A percentile compares a stretch with the other conserved stretches of the same genome.
Conservation (phyloP, 2,797 vertebrate genomes). For the Poecilia picta region DNA sequence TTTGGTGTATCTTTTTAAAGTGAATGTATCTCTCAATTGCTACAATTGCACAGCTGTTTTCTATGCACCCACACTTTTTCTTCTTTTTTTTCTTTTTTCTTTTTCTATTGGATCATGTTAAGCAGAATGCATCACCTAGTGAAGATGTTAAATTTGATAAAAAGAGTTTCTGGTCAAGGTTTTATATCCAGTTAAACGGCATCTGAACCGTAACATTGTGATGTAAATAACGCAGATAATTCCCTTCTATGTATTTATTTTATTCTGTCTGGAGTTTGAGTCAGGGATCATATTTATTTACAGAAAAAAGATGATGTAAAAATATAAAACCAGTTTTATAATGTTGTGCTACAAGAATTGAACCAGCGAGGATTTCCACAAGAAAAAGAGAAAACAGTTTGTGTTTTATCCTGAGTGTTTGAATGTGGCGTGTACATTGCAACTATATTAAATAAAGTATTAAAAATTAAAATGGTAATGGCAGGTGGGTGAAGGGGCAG, state of each 20-base stretch:
- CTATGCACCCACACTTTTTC: neutral
- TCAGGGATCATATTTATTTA: constrained; percentile 15
- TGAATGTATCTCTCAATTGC: neutral
- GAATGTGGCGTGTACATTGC: constrained; percentile 23
- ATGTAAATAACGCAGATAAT: constrained; percentile 2
- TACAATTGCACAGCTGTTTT: neutral
- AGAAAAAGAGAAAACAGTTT: neutral
- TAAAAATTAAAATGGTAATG: constrained; percentile 20
- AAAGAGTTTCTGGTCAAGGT: neutral
- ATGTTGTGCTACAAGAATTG: neutral
- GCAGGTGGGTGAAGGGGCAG: constrained; percentile 3
- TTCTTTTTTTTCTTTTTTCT: neutral
- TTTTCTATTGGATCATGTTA: neutral
- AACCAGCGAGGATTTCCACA: constrained; percentile 12
- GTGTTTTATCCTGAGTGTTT: constrained; percentile 1
- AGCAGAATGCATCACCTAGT: neutral
- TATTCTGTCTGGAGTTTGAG: neutral
- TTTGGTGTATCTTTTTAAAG: neutral
- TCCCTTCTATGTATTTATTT: neutral
- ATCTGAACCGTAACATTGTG: neutral
- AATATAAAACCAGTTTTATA: constrained; percentile 7
- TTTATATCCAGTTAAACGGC: constrained; percentile 9
- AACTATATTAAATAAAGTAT: constrained; percentile 41
- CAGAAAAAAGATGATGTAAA: neutral
- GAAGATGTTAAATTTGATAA: neutral